phyloP scores from a whole-genome alignment of 2,797 vertebrate species.

The Helarctos malayanus region DNA sequence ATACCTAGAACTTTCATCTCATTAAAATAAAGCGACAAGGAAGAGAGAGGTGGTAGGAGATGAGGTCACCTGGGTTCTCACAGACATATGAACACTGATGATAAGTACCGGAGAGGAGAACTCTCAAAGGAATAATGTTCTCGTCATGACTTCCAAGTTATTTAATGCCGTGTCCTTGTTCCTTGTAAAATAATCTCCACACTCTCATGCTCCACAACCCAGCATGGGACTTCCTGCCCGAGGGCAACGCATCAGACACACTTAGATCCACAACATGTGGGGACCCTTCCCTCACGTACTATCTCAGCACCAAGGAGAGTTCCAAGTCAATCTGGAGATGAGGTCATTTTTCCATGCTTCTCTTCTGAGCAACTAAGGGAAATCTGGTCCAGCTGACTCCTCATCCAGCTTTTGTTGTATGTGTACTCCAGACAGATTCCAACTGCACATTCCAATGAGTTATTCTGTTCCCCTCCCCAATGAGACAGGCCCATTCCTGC shows the following conservation, averaged over 20 bases:
- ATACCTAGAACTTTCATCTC: background rate
- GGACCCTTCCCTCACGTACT: background rate
- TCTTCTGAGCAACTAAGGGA: background rate
- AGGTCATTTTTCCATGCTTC: background rate
- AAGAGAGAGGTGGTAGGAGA: background rate
- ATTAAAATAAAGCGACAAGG: background rate
- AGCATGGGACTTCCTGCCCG: background rate
- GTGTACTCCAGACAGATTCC: background rate
- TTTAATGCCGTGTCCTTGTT: background rate
- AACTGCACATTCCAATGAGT: background rate
- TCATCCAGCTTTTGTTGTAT: background rate
- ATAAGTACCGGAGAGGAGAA: background rate
- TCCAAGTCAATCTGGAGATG: background rate
- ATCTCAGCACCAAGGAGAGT: constrained; percentile 75
- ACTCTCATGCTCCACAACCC: background rate
- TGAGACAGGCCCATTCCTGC: background rate
- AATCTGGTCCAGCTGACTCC: background rate
- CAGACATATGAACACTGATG: background rate
- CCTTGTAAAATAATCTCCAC: background rate
- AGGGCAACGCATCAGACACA: background rate
- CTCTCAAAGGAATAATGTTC: background rate
- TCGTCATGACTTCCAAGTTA: background rate
- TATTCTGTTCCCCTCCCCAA: background rate
- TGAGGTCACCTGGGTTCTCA: background rate
- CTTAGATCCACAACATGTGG: background rate